phyloP scores from a whole-genome alignment of 2,113 vertebrate genomes.

The Tupaia chinensis region DNA sequence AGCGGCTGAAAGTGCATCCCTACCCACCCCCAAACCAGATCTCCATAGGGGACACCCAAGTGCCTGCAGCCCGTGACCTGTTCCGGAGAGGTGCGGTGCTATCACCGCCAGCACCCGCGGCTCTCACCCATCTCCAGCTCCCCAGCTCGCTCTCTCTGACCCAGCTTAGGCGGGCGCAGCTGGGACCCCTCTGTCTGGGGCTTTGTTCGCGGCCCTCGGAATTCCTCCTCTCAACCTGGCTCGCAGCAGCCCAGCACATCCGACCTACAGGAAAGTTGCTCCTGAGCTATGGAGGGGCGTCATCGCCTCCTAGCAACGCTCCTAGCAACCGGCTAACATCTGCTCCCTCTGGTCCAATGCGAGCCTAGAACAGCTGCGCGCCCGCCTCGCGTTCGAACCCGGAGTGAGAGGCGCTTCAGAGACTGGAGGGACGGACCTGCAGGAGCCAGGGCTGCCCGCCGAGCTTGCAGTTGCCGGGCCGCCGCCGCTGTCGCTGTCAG shows the following conservation, averaged over 20 bases:
- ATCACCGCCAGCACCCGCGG: neutral
- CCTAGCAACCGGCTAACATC: slow-evolving; percentile 96
- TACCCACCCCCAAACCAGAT: neutral
- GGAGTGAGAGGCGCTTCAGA: slow-evolving; percentile 69
- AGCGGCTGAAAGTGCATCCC: neutral
- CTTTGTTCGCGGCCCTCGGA: neutral
- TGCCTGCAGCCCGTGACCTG: neutral
- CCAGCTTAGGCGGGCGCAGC: neutral
- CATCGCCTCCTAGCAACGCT: slow-evolving; percentile 91
- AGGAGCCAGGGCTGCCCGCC: slow-evolving; percentile 74
- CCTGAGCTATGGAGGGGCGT: slow-evolving; percentile 87
- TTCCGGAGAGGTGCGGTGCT: neutral
- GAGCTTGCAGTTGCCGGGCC: slow-evolving; percentile 54
- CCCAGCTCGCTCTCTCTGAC: neutral
- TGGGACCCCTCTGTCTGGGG: neutral
- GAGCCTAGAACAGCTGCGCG: slow-evolving; percentile 86
- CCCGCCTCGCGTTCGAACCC: slow-evolving; percentile 83
- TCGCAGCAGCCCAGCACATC: slow-evolving; percentile 57
- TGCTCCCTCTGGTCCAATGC: slow-evolving; percentile 94
- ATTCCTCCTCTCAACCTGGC: neutral
- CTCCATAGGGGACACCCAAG: neutral
- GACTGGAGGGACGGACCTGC: slow-evolving; percentile 76
- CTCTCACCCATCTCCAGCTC: neutral
- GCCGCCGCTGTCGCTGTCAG: neutral
- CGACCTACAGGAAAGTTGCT: slow-evolving; percentile 78